Percentiles rank a stretch among this genome's conserved stretches.
Evolutionary conservation across 2,888 invertebrate species (phyloP).

Genomic region (Prostheceraeus crozeri): DNA sequence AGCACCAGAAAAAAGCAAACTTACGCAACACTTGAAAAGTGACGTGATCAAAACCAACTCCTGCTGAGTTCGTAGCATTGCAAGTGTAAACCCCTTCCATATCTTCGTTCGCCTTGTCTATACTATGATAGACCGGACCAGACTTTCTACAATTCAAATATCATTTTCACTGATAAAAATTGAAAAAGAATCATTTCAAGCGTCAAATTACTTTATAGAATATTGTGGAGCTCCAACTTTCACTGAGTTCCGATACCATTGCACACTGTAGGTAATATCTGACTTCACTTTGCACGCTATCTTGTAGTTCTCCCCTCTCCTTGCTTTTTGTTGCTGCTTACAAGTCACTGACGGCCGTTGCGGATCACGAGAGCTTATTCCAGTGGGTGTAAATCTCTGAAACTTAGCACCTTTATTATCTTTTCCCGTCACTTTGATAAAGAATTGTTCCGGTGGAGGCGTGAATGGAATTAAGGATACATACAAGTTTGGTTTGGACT

Average conservation of each 20-base stretch:
- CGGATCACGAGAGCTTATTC: conserved; percentile 29
- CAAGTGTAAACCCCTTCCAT: conserved; percentile 23
- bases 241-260: conserved; percentile 26
- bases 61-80: conserved; percentile 23
- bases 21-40: conserved; percentile 30
- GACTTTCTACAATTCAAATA: conserved; percentile 4
- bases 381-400: conserved; percentile 35
- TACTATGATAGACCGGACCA: conserved; percentile 26
- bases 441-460: neutral
- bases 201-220: too few species aligned
- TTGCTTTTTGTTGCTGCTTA: conserved; percentile 29
- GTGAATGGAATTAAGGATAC: neutral
- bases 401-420: conserved; percentile 16
- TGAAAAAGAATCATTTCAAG: too few species aligned
- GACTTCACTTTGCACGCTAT: conserved; percentile 26
- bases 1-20: neutral
- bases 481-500: conserved; percentile 33
- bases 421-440: conserved; percentile 24
- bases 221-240: too few species aligned
- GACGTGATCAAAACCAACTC: conserved; percentile 26
- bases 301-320: conserved; percentile 11
- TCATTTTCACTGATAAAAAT: neutral
- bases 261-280: conserved; percentile 30
- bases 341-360: conserved; percentile 26
- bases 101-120: conserved; percentile 29